Evolutionary conservation across 2,113 vertebrate genomes (phyloP).

Genomic region (Ophiodon elongatus): DNA sequence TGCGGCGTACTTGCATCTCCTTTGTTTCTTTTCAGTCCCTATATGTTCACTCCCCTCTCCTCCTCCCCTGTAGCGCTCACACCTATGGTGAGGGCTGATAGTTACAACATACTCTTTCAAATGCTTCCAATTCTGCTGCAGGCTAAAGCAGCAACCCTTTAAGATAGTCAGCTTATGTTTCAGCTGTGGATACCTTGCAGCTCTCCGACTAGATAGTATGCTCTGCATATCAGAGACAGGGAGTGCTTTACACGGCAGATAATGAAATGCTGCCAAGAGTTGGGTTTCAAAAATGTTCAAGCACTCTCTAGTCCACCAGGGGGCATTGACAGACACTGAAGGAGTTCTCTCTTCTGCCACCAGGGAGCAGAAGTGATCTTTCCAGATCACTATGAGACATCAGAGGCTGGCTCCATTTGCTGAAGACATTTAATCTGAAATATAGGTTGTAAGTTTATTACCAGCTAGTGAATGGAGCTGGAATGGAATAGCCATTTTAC

Average conservation of each 20-base stretch:
- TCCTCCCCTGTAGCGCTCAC: constrained; percentile 39
- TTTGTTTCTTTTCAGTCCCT: constrained; percentile 32
- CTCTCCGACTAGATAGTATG: constrained; percentile 25
- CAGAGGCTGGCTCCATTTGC: constrained; percentile 74
- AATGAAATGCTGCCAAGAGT: constrained; percentile 48
- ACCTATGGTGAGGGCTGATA: constrained; percentile 71
- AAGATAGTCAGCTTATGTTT: constrained; percentile 57
- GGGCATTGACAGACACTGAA: background rate
- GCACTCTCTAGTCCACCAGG: constrained; percentile 63
- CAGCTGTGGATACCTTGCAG: constrained; percentile 33
- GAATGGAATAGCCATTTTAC: constrained; percentile 79
- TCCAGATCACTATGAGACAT: background rate
- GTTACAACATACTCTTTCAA: constrained; percentile 70
- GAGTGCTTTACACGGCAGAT: constrained; percentile 31
- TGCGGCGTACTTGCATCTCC: background rate
- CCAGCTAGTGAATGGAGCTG: constrained; percentile 77
- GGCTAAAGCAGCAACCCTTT: constrained; percentile 57
- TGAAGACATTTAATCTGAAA: constrained; percentile 82
- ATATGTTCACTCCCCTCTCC: constrained; percentile 50
- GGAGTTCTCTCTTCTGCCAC: constrained; percentile 58
- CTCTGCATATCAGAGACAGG: constrained; percentile 52
- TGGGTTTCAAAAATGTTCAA: background rate
- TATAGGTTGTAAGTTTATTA: constrained; percentile 85
- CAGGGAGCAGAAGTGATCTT: constrained; percentile 81
- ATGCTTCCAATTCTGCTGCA: constrained; percentile 69